These are phyloP conservation scores for Epizoanthus rinbou DNA, from an alignment of 92 coral and sea anemone species.

Conservation along the genomic window DNA sequence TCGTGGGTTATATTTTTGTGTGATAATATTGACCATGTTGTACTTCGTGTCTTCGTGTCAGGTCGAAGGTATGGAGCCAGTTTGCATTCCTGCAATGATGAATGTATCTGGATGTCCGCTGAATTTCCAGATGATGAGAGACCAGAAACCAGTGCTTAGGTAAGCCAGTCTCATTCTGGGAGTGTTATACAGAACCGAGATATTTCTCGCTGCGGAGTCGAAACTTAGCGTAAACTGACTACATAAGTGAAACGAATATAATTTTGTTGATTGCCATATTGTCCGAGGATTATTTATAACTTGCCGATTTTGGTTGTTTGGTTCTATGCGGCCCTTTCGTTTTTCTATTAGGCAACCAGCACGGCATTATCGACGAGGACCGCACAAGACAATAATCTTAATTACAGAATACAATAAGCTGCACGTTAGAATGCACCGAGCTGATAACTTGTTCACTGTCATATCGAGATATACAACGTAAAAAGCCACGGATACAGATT, in stretches of 20 bases:
- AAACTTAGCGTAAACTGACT: no score
- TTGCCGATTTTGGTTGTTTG: background rate
- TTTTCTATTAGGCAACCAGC: background rate
- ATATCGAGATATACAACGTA: no score
- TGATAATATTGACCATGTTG: background rate
- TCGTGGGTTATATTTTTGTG: background rate
- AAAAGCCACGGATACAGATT: no score
- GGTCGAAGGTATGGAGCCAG: conserved; percentile 90
- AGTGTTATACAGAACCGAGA: no score
- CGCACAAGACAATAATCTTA: no score
- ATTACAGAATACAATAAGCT: no score
- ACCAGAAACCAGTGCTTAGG: conserved; percentile 91
- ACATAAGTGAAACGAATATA: no score
- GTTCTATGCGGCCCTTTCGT: background rate
- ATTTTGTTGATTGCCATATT: background rate
- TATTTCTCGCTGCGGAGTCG: no score
- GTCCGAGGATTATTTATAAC: background rate
- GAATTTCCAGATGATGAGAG: conserved; percentile 98
- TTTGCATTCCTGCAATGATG: conserved; percentile 79
- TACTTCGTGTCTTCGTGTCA: conserved; percentile 34
- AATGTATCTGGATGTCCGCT: conserved; percentile 90
- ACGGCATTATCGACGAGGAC: no score
- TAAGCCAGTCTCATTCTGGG: conserved; percentile 23
- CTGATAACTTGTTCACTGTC: no score
- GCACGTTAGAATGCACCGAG: no score